Base-by-base conservation (phyloP, 2,888 invertebrate genomes). In the Rotaria socialis region DNA sequence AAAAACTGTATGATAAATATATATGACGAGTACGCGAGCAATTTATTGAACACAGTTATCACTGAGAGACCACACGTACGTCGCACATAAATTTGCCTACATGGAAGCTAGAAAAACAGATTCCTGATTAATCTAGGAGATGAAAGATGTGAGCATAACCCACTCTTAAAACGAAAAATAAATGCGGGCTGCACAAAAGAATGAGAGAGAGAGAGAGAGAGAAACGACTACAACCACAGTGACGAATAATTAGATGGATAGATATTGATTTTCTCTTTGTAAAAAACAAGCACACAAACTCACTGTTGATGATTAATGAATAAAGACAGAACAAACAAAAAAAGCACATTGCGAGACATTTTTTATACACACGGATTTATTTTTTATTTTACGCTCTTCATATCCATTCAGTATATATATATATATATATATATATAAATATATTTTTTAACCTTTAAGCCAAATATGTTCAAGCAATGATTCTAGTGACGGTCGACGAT, bases 391-490 rank as follows among this genome's bases (percentile, higher is more conserved):
- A 35, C 16, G 52, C 52, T 8, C 14, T 52, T 14, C 16, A 11
- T 52, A 52, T 52, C 52, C 52, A 52, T 52, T 52, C 11, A 16
- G 35, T 67, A 8, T 27, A 67, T 60, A 60, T n/a, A 60, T 60
- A 27, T 60, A 8, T n/a, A 60, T 60, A 60, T 60, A 27, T 60
- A 35, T 60, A 24, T 60, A 22, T n/a, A 27, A n/a, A 24, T 60
- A 6, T 8, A 0, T n/a, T n/a, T 35, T 27, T 67, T 67, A 67
- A 67, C 35, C 47, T 80, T 80, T 80, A 47, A 80, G 24, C 88
- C 88, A 88, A 55, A 85, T 52, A 87, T 88, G 87, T 24, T 56
- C 35, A 19, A 75, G 75, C 22, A 88, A 60, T 19, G 87, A 75
- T 43, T 85, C 84, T 5, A 88, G 55, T 19, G 52, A 27, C 1